Evolutionary conservation across 1,140 invertebrate genomes (phyloP).

Genomic region (Solen grandis): DNA sequence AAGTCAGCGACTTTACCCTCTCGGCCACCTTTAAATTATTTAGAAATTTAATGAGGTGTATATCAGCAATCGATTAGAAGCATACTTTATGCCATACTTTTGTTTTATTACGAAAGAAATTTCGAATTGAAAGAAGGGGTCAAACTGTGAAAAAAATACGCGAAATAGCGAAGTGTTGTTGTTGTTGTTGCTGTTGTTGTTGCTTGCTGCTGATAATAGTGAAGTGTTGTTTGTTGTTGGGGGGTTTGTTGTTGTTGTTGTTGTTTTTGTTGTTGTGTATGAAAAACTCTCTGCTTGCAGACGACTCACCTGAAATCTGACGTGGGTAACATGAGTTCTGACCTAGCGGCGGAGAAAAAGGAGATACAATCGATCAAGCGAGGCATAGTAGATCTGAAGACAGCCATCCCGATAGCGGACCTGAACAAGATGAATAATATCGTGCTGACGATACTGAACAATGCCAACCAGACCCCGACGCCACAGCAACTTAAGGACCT

Average conservation of each 20-base stretch:
- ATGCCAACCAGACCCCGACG: not conserved
- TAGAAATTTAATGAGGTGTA: too few relatives aligned
- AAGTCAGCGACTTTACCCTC: too few relatives aligned
- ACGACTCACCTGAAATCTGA: conserved; percentile 13
- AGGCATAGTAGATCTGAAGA: conserved; percentile 35
- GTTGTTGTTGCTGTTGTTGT: not conserved
- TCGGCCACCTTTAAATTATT: too few relatives aligned
- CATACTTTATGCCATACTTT: too few relatives aligned
- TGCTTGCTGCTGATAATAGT: not conserved
- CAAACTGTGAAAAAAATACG: too few relatives aligned
- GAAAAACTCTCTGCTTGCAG: conserved; percentile 11
- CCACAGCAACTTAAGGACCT: conserved; percentile 5
- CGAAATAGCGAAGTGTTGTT: too few relatives aligned
- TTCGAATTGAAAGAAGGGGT: too few relatives aligned
- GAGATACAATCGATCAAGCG: conserved; percentile 18
- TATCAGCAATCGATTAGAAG: too few relatives aligned
- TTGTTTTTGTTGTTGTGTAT: not conserved
- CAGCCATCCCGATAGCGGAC: conserved; percentile 25
- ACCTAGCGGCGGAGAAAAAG: not conserved
- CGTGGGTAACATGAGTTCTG: not conserved
- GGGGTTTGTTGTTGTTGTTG: not conserved
- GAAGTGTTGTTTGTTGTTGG: not conserved
- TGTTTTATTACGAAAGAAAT: too few relatives aligned
- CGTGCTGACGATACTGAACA: not conserved
- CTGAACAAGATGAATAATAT: conserved; percentile 38